These are phyloP conservation scores for Adelges cooleyi DNA, from an alignment of 1,140 invertebrate species.

Conservation along the genomic window DNA sequence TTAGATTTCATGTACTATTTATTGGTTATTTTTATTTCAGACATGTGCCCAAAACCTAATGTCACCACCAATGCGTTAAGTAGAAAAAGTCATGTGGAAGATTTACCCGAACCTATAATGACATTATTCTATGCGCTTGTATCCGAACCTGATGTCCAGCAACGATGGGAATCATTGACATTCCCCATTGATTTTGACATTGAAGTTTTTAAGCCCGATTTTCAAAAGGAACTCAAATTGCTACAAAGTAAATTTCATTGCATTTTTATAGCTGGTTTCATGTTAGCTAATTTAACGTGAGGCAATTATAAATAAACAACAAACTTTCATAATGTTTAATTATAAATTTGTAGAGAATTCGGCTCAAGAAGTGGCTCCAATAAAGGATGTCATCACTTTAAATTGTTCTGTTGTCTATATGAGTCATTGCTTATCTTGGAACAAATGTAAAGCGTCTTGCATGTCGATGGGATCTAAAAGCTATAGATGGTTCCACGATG, in stretches of 20 bases:
- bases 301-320: not conserved
- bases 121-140: slow-evolving; percentile 72
- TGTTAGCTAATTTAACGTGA: too few species aligned
- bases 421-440: slow-evolving; percentile 76
- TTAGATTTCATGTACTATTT: not conserved
- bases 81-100: slow-evolving; percentile 76
- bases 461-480: slow-evolving; percentile 60
- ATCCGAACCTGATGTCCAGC: slow-evolving; percentile 56
- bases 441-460: slow-evolving; percentile 71
- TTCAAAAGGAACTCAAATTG: slow-evolving; percentile 51
- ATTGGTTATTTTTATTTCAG: slow-evolving; percentile 40
- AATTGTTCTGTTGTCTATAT: slow-evolving; percentile 91
- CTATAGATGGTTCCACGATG: slow-evolving; percentile 88
- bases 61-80: slow-evolving; percentile 54
- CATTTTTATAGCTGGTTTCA: too few species aligned
- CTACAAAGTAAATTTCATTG: slow-evolving; percentile 38
- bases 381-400: slow-evolving; percentile 53
- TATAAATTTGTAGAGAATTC: slow-evolving; percentile 44
- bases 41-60: slow-evolving; percentile 79
- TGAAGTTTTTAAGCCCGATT: slow-evolving; percentile 41
- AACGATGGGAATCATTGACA: slow-evolving; percentile 66
- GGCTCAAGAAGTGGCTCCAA: slow-evolving; percentile 47
- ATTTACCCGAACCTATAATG: slow-evolving; percentile 66
- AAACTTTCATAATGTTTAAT: not conserved
- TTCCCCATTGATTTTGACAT: slow-evolving; percentile 60